Evolutionary conservation across 2,888 invertebrate genomes (phyloP).

Genomic region (Apantesis nais): DNA sequence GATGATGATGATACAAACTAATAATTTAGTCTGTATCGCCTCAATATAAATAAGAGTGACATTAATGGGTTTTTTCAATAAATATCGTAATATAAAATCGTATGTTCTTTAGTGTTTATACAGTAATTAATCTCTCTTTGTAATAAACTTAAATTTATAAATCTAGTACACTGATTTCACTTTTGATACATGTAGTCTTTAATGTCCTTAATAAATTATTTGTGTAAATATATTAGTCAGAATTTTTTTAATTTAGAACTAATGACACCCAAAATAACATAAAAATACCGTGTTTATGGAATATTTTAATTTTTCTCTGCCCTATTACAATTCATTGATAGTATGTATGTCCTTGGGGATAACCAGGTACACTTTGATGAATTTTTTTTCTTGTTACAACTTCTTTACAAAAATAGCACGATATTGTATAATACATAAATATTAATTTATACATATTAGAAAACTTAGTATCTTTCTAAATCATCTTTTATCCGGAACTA

Average conservation of each 20-base stretch:
- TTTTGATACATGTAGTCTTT: not conserved
- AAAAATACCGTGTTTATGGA: not conserved
- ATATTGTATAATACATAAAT: not conserved
- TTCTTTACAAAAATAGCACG: not conserved
- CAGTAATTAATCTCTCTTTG: not conserved
- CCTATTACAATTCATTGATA: no score
- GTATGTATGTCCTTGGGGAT: no score
- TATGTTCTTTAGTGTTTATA: not conserved
- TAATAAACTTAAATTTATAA: not conserved
- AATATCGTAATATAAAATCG: not conserved
- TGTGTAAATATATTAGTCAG: not conserved
- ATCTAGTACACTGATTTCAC: not conserved
- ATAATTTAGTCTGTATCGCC: not conserved
- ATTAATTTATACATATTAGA: not conserved
- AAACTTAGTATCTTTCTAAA: not conserved
- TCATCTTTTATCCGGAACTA: not conserved
- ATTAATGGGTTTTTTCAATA: not conserved
- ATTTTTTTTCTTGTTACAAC: not conserved
- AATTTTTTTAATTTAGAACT: not conserved
- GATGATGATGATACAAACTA: no score
- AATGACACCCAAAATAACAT: not conserved
- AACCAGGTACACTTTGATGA: no score
- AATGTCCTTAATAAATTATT: not conserved
- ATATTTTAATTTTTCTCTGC: no score
- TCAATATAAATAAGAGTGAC: not conserved